phyloP scores from a whole-genome alignment of 2,888 invertebrate genomes.

The Drosophila robusta region DNA sequence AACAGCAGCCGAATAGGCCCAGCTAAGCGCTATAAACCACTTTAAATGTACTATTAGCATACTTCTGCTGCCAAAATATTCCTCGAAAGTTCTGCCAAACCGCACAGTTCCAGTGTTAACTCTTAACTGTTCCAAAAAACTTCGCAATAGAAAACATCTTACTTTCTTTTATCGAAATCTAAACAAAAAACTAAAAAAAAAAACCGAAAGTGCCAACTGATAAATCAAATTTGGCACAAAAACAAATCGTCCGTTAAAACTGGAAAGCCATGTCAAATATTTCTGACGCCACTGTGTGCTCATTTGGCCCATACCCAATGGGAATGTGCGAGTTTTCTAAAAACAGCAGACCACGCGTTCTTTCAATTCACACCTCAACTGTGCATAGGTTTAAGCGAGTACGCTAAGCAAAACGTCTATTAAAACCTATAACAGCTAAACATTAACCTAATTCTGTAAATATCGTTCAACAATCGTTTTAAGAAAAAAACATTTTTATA shows the following conservation, averaged over 20 bases:
- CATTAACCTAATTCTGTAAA: slow-evolving; percentile 7
- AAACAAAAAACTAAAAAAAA: slow-evolving; percentile 19
- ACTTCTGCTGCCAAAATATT: neutral
- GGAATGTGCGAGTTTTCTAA: slow-evolving; percentile 34
- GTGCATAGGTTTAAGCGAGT: neutral
- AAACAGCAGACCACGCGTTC: slow-evolving; percentile 52
- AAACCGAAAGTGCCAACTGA: slow-evolving; percentile 62
- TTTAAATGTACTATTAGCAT: slow-evolving; percentile 16
- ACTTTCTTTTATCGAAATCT: slow-evolving; percentile 50
- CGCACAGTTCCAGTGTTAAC: slow-evolving; percentile 20
- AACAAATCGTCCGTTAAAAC: slow-evolving; percentile 2
- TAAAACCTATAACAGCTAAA: neutral
- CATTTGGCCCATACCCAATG: slow-evolving; percentile 27
- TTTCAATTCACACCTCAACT: slow-evolving; percentile 64
- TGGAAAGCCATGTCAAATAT: slow-evolving; percentile 19
- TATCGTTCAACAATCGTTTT: neutral
- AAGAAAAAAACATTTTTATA: neutral
- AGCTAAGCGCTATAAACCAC: slow-evolving; percentile 4
- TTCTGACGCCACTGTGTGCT: slow-evolving; percentile 43
- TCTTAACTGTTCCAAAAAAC: slow-evolving; percentile 38
- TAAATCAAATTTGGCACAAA: slow-evolving; percentile 26
- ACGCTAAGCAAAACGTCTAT: slow-evolving; percentile 18
- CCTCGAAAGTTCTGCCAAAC: slow-evolving; percentile 22
- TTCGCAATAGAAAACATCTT: slow-evolving; percentile 19
- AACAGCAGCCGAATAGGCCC: neutral